Percentiles rank a stretch among this genome's conserved stretches.
These are phyloP conservation scores for Tetheella fluctuosa DNA, from an alignment of 2,888 invertebrate genomes.

Conservation along the genomic window DNA sequence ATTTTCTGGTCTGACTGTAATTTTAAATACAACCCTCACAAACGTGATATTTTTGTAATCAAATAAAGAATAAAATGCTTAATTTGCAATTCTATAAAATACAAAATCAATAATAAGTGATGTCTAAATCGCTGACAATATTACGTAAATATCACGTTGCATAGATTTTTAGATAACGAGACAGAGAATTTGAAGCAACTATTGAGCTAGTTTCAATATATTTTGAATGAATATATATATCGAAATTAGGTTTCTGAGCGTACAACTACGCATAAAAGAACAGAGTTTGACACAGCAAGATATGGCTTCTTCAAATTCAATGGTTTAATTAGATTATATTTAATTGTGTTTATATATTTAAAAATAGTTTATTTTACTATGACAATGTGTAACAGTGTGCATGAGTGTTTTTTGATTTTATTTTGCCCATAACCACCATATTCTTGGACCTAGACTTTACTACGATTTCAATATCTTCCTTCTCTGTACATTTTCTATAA, in stretches of 20 bases:
- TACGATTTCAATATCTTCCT: constrained; percentile 30
- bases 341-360: constrained; percentile 35
- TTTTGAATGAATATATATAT: neutral
- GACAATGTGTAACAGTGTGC: constrained; percentile 45
- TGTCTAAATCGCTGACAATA: constrained; percentile 1
- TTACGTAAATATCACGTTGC: constrained; percentile 5
- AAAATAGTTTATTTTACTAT: constrained; percentile 33
- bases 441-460: constrained; percentile 49
- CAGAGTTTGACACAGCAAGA: constrained; percentile 3
- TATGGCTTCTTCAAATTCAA: constrained; percentile 57
- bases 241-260: neutral
- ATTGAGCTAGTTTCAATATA: neutral
- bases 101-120: neutral
- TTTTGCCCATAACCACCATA: constrained; percentile 73
- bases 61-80: neutral
- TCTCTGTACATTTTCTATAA: constrained; percentile 29
- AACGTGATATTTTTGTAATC: neutral
- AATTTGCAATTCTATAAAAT: neutral
- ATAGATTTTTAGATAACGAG: neutral
- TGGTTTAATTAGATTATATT: constrained; percentile 46
- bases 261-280: neutral
- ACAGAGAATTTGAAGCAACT: neutral
- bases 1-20: neutral
- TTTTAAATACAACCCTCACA: neutral
- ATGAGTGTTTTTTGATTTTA: constrained; percentile 62